Conservation (phyloP, 2,797 vertebrate species). For the Glyptemys insculpta region DNA sequence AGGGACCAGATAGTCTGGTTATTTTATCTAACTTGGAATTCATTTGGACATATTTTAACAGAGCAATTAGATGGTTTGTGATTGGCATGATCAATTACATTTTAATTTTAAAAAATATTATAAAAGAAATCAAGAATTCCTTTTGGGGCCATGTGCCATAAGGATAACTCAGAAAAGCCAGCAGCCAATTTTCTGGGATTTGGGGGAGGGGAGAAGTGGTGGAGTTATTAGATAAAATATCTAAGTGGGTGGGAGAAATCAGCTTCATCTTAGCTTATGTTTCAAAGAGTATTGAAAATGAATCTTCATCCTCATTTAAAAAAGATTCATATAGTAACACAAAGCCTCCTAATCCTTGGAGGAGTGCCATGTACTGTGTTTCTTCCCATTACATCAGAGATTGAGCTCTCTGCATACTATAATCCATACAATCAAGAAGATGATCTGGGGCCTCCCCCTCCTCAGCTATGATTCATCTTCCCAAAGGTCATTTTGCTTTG, state of each 20-base stretch:
- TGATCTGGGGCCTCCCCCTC: constrained; percentile 47
- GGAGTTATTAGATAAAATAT: constrained; percentile 24
- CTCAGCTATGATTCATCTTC: constrained; percentile 63
- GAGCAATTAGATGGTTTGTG: background rate
- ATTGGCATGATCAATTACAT: background rate
- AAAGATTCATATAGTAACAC: constrained; percentile 40
- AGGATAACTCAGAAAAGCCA: constrained; percentile 5
- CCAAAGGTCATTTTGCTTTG: constrained; percentile 31
- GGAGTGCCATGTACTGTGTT: constrained; percentile 45
- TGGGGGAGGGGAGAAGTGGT: background rate
- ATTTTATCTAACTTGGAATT: background rate
- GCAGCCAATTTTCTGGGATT: background rate
- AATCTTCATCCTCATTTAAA: constrained; percentile 49
- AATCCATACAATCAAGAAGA: constrained; percentile 50
- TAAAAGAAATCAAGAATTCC: background rate
- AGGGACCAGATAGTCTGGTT: background rate
- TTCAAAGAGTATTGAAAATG: constrained; percentile 59
- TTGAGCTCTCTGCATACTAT: constrained; percentile 36
- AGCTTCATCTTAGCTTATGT: constrained; percentile 25
- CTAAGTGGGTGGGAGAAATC: background rate
- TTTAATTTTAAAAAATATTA: constrained; percentile 30
- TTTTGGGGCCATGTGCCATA: background rate
- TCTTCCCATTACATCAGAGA: constrained; percentile 66
- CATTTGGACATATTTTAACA: constrained; percentile 10
- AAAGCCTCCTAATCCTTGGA: constrained; percentile 48